Percentiles rank a stretch among this genome's conserved stretches.
phyloP scores from a whole-genome alignment of 2,113 vertebrate species.

The Megaptera novaeangliae region DNA sequence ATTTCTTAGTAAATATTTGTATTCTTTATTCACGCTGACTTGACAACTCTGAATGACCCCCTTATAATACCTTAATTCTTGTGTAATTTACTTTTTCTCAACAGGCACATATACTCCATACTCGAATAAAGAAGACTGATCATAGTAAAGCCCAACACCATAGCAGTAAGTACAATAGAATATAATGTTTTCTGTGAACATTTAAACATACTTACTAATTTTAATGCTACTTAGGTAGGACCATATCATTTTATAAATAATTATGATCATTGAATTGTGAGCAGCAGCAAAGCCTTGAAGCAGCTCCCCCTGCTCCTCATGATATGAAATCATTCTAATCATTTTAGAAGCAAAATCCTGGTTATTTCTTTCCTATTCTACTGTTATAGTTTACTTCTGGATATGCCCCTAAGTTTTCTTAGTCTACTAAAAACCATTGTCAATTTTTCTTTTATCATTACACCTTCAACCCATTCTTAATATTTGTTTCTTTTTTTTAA shows the following conservation, averaged over 20 bases:
- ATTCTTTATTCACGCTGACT: background rate
- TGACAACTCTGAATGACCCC: background rate
- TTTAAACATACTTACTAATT: background rate
- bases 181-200: background rate
- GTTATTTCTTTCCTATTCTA: background rate
- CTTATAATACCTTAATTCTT: background rate
- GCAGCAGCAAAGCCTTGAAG: background rate
- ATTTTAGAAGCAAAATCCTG: background rate
- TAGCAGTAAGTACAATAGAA: background rate
- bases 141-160: background rate
- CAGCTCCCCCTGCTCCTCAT: fast-evolving
- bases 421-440: background rate
- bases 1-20: background rate
- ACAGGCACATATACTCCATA: background rate
- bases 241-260: background rate
- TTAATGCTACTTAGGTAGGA: background rate
- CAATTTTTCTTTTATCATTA: background rate
- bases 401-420: background rate
- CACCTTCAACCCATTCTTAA: background rate
- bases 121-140: background rate
- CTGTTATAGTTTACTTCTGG: background rate
- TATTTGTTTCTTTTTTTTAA: background rate
- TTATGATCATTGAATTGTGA: background rate
- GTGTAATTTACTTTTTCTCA: background rate
- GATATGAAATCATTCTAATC: background rate